Base-by-base conservation (phyloP, 2,113 vertebrate genomes). In the Hiodon alosoides region DNA sequence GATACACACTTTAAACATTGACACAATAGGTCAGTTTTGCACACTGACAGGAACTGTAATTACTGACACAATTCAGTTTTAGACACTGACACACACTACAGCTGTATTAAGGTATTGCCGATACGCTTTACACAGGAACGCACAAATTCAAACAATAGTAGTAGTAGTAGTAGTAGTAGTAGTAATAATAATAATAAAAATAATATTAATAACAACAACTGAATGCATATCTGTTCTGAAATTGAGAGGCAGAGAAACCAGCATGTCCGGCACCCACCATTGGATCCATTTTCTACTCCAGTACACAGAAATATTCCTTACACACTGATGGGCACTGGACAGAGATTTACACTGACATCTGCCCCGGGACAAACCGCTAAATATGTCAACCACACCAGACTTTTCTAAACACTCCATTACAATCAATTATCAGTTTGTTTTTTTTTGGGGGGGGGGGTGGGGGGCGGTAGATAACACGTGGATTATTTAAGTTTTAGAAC, bases 11-110 rank as follows among this genome's bases (percentile, higher is more conserved):
- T 31, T 31, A 31, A 7, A 0, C 52, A 13, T n/a, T 53, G 67
- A 53, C 69, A 69, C 74, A 76, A 46, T 59, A 72, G 53, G 48
- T 66, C 57, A 47, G 68, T 69, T 77, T 76, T 16, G 77, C 74
- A 84, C 70, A 78, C 61, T 2, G 31, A 31, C 31, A 31, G 31
- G 31, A 31, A 31, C 31, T 31, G 31, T 31, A 31, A 31, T 31
- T 31, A 31, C 31, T 31, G 31, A 31, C 31, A 31, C 31, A 31
- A 31, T 31, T 31, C 31, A 31, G 31, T 31, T 31, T 31, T 31
- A 31, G 31, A 48, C 46, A 67, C 68, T 14, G 60, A 73, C 73
- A 52, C 62, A 71, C 65, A 57, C 66, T 31, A 51, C 53, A 59
- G 48, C 55, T 55, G 66, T 58, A 48, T 31, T 54, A 55, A 53